A percentile compares a stretch with the other conserved stretches of the same genome.
phyloP scores from a whole-genome alignment of 2,797 vertebrate species.

The Pogoniulus pusillus region DNA sequence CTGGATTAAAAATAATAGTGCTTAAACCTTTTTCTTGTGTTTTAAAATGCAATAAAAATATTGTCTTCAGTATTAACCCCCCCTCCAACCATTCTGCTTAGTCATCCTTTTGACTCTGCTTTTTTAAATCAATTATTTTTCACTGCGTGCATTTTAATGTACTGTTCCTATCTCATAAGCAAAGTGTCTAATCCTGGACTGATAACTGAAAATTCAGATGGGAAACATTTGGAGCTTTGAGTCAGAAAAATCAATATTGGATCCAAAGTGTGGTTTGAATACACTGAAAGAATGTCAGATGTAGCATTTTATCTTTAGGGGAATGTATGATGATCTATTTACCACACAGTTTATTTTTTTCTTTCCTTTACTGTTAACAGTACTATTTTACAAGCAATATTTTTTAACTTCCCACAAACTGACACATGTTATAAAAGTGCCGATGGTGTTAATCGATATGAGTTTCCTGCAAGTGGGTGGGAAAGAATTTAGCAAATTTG shows the following conservation, averaged over 20 bases:
- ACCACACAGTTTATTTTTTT: background rate
- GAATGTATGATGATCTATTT: slow-evolving; percentile 18
- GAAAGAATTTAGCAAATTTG: slow-evolving; percentile 1
- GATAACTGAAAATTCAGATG: background rate
- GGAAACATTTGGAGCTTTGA: background rate
- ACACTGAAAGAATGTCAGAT: background rate
- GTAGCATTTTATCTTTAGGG: background rate
- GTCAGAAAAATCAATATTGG: background rate
- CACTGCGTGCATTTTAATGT: slow-evolving; percentile 17
- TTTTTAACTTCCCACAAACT: slow-evolving; percentile 1
- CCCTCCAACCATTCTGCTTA: background rate
- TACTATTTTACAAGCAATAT: background rate
- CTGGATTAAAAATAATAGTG: slow-evolving; percentile 41
- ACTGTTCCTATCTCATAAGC: background rate
- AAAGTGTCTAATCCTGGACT: background rate
- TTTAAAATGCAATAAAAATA: slow-evolving; percentile 38
- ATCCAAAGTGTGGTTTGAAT: background rate
- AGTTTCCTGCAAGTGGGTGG: background rate
- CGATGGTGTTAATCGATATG: background rate
- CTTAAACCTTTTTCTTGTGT: slow-evolving; percentile 42
- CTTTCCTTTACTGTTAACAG: background rate
- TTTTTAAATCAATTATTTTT: slow-evolving; percentile 34
- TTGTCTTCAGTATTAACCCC: background rate
- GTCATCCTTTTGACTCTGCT: slow-evolving; percentile 16
- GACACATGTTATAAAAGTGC: background rate